Conservation (phyloP, 1,140 invertebrate species). For the Leptinotarsa defecta region DNA sequence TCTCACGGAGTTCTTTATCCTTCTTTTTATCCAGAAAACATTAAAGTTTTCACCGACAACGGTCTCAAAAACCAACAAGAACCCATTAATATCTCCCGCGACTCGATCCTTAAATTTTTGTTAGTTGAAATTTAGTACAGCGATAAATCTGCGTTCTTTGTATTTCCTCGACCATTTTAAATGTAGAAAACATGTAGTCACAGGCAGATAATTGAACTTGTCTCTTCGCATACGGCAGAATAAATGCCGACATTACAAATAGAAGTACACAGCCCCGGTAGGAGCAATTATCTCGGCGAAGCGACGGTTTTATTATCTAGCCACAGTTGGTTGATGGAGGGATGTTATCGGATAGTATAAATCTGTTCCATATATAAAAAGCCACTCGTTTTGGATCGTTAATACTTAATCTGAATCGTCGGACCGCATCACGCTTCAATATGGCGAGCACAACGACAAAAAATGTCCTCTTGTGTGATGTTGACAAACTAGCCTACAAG, state of each 20-base stretch:
- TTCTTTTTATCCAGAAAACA: conserved; percentile 2
- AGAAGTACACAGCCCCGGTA: not conserved
- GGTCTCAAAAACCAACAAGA: not conserved
- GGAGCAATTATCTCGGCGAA: not conserved
- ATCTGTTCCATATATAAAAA: too few relatives aligned
- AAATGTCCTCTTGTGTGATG: too few relatives aligned
- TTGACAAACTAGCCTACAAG: too few relatives aligned
- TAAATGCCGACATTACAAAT: not conserved
- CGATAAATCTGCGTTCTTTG: not conserved
- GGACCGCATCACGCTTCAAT: too few relatives aligned
- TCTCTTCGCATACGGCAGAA: not conserved
- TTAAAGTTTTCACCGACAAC: not conserved
- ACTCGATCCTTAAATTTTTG: conserved; percentile 3
- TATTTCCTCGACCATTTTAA: not conserved
- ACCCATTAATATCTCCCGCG: not conserved
- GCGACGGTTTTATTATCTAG: not conserved
- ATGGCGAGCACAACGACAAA: too few relatives aligned
- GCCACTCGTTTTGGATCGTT: too few relatives aligned
- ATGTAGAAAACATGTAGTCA: conserved; percentile 1
- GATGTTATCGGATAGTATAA: not conserved
- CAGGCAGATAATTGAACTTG: conserved; percentile 6
- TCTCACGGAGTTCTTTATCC: not conserved
- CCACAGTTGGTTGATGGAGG: not conserved
- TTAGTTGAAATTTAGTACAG: not conserved
- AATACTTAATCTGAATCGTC: too few relatives aligned